These are phyloP conservation scores for Geothlypis trichas DNA, from an alignment of 2,113 vertebrate genomes.

Conservation along the genomic window DNA sequence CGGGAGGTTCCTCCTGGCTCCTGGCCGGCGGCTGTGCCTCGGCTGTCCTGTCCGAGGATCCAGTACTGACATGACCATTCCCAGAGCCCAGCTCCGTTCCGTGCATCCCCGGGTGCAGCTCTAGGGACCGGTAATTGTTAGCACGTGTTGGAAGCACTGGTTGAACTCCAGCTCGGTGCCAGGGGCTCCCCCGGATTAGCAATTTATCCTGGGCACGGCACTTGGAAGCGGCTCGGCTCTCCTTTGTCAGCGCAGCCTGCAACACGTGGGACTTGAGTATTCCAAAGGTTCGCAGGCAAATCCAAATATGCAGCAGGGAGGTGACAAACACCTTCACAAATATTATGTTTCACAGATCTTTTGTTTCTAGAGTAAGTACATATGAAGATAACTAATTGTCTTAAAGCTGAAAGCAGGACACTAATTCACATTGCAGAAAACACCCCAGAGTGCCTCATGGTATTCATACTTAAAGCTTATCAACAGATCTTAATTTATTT, in stretches of 20 bases:
- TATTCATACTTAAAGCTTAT: neutral
- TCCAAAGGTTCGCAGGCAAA: neutral
- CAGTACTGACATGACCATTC: accelerated
- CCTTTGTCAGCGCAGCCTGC: neutral
- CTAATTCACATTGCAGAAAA: neutral
- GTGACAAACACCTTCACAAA: neutral
- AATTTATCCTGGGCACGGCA: neutral
- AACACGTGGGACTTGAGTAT: neutral
- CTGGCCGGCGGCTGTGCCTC: neutral
- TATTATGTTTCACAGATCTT: neutral
- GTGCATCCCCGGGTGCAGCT: neutral
- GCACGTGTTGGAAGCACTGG: neutral
- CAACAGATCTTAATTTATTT: neutral
- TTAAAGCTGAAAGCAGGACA: neutral
- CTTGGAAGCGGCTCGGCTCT: neutral
- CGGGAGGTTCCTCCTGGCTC: neutral
- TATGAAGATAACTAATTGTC: neutral
- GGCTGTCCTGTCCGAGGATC: neutral
- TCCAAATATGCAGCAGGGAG: neutral
- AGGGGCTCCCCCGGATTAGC: neutral
- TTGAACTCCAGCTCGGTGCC: neutral
- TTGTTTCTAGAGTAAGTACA: neutral
- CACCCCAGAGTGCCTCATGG: neutral
- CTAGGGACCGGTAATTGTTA: neutral
- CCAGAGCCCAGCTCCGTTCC: neutral